phyloP scores from a whole-genome alignment of 1,140 invertebrate species.

The Caligus rogercresseyi region DNA sequence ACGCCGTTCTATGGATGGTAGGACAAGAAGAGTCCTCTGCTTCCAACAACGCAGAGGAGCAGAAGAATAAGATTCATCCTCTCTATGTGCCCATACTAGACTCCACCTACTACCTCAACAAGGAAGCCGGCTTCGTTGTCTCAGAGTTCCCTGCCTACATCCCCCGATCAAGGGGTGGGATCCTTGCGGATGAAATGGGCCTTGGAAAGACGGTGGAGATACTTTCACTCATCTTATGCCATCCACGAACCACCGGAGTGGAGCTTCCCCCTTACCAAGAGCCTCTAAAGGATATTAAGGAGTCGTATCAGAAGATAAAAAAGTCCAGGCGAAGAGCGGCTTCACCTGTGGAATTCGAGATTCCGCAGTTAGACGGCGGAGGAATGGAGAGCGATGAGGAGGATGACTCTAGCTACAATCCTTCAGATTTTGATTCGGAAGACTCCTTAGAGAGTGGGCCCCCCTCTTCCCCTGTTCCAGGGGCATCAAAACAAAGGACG shows the following conservation, averaged over 20 bases:
- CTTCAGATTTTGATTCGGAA: conserved; percentile 7
- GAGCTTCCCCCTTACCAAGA: conserved; percentile 25
- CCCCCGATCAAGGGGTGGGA: conserved; percentile 41
- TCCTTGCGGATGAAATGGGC: conserved; percentile 68
- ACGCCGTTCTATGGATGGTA: conserved; percentile 51
- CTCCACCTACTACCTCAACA: conserved; percentile 37
- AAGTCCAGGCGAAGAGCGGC: conserved; percentile 12
- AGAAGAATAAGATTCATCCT: conserved; percentile 26
- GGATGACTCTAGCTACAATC: not conserved
- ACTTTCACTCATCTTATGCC: conserved; percentile 42
- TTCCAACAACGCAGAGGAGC: conserved; percentile 22
- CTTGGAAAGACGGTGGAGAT: conserved; percentile 64
- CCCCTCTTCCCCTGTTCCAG: no score
- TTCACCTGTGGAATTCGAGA: conserved; percentile 18
- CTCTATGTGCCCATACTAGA: conserved; percentile 28
- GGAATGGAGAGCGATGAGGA: conserved; percentile 8
- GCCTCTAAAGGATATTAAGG: conserved; percentile 22
- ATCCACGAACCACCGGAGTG: conserved; percentile 32
- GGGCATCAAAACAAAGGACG: no score
- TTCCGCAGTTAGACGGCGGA: conserved; percentile 14
- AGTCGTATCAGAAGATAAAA: conserved; percentile 16
- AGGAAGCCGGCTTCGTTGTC: conserved; percentile 30
- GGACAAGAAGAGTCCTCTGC: conserved; percentile 30
- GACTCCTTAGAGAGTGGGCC: no score
- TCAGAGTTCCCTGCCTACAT: conserved; percentile 27